Evolutionary conservation across 2,797 vertebrate species (phyloP).

Genomic region (Aeoliscus strigatus): DNA sequence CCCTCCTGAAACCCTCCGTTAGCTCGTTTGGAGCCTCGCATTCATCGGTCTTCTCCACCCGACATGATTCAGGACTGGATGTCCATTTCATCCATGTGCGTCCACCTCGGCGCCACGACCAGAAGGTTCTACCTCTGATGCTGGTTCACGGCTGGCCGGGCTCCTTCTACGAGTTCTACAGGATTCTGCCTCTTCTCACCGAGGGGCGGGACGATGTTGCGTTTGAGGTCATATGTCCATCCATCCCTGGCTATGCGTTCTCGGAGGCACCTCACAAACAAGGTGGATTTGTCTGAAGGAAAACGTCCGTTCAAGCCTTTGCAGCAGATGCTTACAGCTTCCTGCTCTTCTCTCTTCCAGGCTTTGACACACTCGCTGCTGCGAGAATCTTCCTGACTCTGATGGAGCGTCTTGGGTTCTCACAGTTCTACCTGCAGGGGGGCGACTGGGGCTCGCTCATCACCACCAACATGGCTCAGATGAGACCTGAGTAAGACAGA

Average conservation of each 20-base stretch:
- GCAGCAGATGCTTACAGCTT: too few species aligned
- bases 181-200: conserved; percentile 82
- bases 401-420: conserved; percentile 84
- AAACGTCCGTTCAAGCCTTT: conserved; percentile 4
- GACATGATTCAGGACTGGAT: conserved; percentile 72
- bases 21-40: too few species aligned
- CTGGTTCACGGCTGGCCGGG: conserved; percentile 89
- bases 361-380: conserved; percentile 73
- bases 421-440: conserved; percentile 83
- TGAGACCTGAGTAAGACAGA: conserved; percentile 82
- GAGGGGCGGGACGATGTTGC: conserved; percentile 56
- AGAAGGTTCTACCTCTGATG: conserved; percentile 76
- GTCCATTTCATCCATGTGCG: conserved; percentile 84
- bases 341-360: conserved; percentile 48
- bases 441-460: conserved; percentile 85
- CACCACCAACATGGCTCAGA: conserved; percentile 83
- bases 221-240: conserved; percentile 88
- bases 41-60: neutral
- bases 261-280: conserved; percentile 82
- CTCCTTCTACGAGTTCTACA: conserved; percentile 89
- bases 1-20: too few species aligned
- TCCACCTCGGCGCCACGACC: conserved; percentile 60
- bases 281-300: conserved; percentile 58
- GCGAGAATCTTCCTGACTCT: conserved; percentile 84
- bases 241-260: conserved; percentile 87